These are phyloP conservation scores for Philypnodon macrostomus DNA, from an alignment of 2,797 vertebrate species.

Conservation along the genomic window DNA sequence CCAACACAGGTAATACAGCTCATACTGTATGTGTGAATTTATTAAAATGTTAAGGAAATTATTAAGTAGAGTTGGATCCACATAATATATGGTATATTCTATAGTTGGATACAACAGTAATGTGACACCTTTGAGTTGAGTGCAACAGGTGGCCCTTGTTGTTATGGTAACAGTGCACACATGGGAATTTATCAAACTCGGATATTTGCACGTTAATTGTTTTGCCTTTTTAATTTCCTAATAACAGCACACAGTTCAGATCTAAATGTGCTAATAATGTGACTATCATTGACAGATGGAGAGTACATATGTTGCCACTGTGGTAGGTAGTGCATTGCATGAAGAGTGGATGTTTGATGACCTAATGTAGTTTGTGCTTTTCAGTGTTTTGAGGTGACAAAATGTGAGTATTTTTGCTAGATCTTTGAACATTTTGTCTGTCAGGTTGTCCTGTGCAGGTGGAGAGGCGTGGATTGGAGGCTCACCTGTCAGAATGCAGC, in stretches of 20 bases:
- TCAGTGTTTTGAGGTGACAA: neutral
- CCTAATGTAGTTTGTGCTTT: neutral
- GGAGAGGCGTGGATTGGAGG: conserved; percentile 78
- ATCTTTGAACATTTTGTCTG: too few species aligned
- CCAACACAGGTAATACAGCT: conserved; percentile 76
- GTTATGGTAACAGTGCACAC: conserved; percentile 48
- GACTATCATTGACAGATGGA: conserved; percentile 70
- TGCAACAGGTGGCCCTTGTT: conserved; percentile 57
- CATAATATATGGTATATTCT: neutral
- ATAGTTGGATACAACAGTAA: conserved; percentile 33
- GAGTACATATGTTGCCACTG: conserved; percentile 75
- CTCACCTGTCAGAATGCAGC: conserved; percentile 83
- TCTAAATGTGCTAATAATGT: conserved; percentile 31
- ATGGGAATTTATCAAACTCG: conserved; percentile 12
- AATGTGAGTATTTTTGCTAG: neutral
- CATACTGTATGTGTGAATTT: neutral
- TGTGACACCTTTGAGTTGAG: conserved; percentile 39
- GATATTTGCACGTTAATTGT: too few species aligned
- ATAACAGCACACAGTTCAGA: conserved; percentile 17
- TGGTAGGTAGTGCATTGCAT: conserved; percentile 72
- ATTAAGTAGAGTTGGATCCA: neutral
- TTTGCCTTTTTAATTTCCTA: too few species aligned
- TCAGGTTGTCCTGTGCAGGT: conserved; percentile 83
- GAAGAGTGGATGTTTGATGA: conserved; percentile 25
- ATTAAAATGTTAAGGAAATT: neutral